Base-by-base conservation (phyloP, 2,888 invertebrate genomes). In the Amphiduros pacificus region DNA sequence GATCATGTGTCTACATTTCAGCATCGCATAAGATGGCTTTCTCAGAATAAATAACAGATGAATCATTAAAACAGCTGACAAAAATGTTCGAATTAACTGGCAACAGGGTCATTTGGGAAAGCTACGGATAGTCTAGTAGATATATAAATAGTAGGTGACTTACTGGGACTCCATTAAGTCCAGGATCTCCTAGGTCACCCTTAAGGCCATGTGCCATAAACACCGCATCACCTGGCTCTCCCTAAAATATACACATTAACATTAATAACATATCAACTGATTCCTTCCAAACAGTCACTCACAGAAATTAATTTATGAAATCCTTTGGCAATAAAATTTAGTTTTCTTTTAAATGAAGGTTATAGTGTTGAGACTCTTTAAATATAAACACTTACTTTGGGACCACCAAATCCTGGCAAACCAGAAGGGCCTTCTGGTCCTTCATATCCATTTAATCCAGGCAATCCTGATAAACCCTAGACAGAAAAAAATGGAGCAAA, bases 401-500 rank as follows among this genome's bases (percentile, higher is more conserved):
- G 11, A 14, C 69, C 70, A 14, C 54, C 40, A 11, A 48, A 36
- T 17, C 70, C 69, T 20, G 66, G 50, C 26, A 11, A n/a, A 14
- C 70, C 70, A n/a, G 57, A 92, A 66, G 87, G 55, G 41, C 68
- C 71, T 2, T 24, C 53, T 14, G 63, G 61, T 32, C 69, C 69
- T 6, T 56, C 50, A 5, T 48, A 27, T 17, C 69, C 69, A 0
- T 61, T 53, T 40, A 64, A 31, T 20, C 68, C 68, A 27, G 44
- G 36, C 5, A 55, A 29, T 11, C 68, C 68, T n/a, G 64, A 17
- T 28, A 52, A 17, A 20, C 68, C 68, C 67, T 67, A 41, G 5
- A 60, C 48, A 41, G 17, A n/a, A 2, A 36, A 51, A 51, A 20
- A 48, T 14, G 6, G 48, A 17, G 36, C 9, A 36, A 36, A 9